phyloP scores from a whole-genome alignment of 2,113 vertebrate species.

The Actenoides lindsayi region DNA sequence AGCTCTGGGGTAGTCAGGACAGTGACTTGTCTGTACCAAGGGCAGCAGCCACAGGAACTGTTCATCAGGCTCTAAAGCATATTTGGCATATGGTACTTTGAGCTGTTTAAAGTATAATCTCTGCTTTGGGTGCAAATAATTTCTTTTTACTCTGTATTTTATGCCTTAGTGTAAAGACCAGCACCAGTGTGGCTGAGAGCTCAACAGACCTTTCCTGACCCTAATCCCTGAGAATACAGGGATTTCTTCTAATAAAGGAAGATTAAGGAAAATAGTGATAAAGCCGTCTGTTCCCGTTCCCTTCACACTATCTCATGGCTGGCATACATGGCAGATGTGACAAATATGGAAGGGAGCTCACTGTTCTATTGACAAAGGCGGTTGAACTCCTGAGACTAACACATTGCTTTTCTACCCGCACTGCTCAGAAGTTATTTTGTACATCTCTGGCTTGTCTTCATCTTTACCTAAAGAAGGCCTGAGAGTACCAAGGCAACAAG shows the following conservation, averaged over 20 bases:
- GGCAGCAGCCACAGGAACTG: background rate
- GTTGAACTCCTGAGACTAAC: background rate
- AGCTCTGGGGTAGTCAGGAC: background rate
- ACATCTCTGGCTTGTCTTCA: background rate
- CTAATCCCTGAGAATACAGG: background rate
- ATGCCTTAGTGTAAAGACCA: background rate
- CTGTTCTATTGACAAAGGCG: background rate
- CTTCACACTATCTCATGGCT: background rate
- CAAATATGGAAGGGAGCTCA: background rate
- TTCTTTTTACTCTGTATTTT: background rate
- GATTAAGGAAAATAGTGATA: background rate
- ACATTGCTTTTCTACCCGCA: background rate
- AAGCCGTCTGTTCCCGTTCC: background rate
- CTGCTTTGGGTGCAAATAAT: background rate
- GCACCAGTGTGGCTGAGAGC: background rate
- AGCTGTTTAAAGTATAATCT: background rate
- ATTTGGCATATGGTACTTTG: background rate
- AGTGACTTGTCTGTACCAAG: background rate
- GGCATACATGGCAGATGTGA: background rate
- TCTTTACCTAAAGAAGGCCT: background rate
- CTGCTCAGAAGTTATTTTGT: background rate
- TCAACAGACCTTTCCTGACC: background rate
- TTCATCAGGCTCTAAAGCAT: background rate
- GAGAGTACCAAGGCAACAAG: background rate
- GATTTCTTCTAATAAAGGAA: background rate